A percentile compares a stretch with the other conserved stretches of the same genome.
These are phyloP conservation scores for Bombus haemorrhoidalis DNA, from an alignment of 1,140 invertebrate species.

Conservation along the genomic window DNA sequence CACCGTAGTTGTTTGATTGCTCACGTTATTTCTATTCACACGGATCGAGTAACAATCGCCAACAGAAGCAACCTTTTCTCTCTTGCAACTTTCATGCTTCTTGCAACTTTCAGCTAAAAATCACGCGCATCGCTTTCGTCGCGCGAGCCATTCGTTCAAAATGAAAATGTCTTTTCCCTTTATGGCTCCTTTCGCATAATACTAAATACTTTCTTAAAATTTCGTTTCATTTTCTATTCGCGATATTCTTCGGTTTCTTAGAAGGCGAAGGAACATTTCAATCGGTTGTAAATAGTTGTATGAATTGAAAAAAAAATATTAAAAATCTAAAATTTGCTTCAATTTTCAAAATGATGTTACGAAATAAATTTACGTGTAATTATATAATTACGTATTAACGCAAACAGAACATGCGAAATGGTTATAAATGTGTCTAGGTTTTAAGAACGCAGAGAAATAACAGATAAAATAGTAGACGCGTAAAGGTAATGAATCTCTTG, in stretches of 20 bases:
- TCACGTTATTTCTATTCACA: conserved; percentile 43
- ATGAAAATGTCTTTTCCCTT: not conserved
- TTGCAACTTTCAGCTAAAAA: conserved; percentile 31
- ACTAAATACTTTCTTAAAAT: not conserved
- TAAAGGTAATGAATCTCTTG: conserved; percentile 8
- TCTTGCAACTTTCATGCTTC: not conserved
- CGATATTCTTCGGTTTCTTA: not conserved
- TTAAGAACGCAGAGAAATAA: not conserved
- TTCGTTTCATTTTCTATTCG: not conserved
- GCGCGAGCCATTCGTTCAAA: conserved; percentile 10
- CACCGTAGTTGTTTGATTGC: conserved; percentile 14
- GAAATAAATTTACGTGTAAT: not conserved
- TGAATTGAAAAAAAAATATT: not conserved
- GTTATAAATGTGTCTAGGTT: not conserved
- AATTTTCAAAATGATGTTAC: not conserved
- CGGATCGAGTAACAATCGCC: conserved; percentile 7
- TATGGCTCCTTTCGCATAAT: not conserved
- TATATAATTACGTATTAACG: too few species aligned
- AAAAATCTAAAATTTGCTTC: not conserved
- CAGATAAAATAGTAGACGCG: not conserved
- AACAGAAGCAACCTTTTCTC: conserved; percentile 11
- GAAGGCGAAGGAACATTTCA: not conserved
- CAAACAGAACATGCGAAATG: not conserved
- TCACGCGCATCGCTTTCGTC: conserved; percentile 41
- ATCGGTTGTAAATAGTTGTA: not conserved